phyloP scores from a whole-genome alignment of 2,888 invertebrate species.

The Beris morrisii region DNA sequence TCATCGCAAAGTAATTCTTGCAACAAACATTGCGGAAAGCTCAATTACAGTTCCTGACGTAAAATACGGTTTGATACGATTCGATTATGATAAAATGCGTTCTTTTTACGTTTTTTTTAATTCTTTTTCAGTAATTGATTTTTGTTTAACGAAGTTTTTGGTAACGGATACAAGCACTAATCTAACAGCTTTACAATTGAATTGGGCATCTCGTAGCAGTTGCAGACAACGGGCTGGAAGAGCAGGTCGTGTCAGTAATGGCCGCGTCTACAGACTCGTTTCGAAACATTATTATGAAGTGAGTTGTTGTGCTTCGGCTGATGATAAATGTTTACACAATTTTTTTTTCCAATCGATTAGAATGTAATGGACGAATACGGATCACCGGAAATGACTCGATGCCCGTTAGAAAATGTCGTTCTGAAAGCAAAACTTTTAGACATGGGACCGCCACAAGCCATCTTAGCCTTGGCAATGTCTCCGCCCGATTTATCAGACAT shows the following conservation, averaged over 20 bases:
- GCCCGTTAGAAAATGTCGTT: conserved; percentile 79
- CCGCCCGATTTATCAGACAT: conserved; percentile 85
- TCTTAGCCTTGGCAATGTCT: conserved; percentile 81
- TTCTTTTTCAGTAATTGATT: conserved; percentile 75
- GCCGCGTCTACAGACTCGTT: conserved; percentile 82
- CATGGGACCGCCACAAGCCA: conserved; percentile 75
- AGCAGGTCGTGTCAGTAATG: conserved; percentile 84
- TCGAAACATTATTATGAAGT: conserved; percentile 66
- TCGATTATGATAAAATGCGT: not conserved
- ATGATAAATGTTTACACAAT: conserved; percentile 6
- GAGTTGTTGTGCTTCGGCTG: conserved; percentile 39
- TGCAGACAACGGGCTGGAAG: conserved; percentile 89
- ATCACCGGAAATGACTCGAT: conserved; percentile 75
- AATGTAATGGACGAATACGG: conserved; percentile 61
- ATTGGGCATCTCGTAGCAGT: conserved; percentile 89
- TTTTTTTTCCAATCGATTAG: conserved; percentile 47
- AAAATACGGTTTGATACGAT: conserved; percentile 60
- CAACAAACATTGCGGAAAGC: conserved; percentile 92
- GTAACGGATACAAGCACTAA: conserved; percentile 76
- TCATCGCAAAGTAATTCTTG: conserved; percentile 78
- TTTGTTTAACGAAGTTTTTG: conserved; percentile 85
- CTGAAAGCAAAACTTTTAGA: conserved; percentile 80
- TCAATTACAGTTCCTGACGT: conserved; percentile 89
- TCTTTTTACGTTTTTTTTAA: not conserved
- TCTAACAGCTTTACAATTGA: conserved; percentile 65